phyloP scores from a whole-genome alignment of 1,140 invertebrate genomes.

The Bathynomus jamesi region DNA sequence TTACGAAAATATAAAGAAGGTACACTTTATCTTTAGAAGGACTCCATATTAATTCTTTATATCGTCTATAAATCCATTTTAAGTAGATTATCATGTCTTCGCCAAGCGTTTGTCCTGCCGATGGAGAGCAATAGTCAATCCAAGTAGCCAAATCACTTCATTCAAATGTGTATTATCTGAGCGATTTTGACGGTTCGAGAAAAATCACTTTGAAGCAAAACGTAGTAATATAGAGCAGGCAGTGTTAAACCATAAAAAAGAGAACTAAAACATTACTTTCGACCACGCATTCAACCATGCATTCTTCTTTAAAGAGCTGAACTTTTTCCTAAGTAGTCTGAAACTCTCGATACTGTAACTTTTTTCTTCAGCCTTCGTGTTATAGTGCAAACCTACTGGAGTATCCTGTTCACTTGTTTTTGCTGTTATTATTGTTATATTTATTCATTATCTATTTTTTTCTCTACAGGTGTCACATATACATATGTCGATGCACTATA shows the following conservation, averaged over 20 bases:
- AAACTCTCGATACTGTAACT: no score
- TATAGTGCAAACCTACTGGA: no score
- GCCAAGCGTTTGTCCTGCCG: background rate
- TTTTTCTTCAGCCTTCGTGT: no score
- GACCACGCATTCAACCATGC: no score
- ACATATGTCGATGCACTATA: no score
- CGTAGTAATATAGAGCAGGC: background rate
- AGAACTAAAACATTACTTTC: background rate
- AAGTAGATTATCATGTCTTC: background rate
- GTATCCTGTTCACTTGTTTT: no score
- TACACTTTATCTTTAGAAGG: background rate
- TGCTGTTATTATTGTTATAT: no score
- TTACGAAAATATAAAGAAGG: background rate
- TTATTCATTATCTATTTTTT: no score
- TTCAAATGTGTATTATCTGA: background rate
- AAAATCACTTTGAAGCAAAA: background rate
- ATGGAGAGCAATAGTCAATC: background rate
- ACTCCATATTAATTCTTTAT: background rate
- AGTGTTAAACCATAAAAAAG: background rate
- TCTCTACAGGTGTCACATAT: no score
- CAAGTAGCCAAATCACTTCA: background rate
- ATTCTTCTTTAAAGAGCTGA: no score
- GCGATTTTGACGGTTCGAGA: background rate
- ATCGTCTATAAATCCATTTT: background rate
- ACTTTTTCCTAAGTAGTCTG: no score